Conservation (phyloP, 2,888 invertebrate genomes). For the Apodemia mormo region DNA sequence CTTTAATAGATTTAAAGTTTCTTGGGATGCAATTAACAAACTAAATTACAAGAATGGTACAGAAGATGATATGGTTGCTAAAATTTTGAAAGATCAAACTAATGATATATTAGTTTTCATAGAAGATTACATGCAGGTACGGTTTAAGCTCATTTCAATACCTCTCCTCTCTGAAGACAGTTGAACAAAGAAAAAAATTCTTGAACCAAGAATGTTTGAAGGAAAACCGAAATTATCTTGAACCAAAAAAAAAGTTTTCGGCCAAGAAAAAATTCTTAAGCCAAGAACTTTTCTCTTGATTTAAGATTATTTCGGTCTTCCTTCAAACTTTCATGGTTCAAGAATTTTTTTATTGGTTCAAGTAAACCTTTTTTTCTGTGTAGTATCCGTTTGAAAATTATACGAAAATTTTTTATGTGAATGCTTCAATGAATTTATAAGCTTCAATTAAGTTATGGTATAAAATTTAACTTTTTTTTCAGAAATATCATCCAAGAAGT, state of each 20-base stretch:
- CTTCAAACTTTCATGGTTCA: neutral
- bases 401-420: neutral
- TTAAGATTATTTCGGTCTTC: too few species aligned
- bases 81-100: too few species aligned
- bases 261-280: too few species aligned
- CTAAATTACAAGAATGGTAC: too few species aligned
- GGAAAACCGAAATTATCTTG: too few species aligned
- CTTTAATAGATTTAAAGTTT: too few species aligned
- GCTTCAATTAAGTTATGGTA: neutral
- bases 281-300: too few species aligned
- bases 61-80: too few species aligned
- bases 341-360: neutral
- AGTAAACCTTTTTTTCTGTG: too few species aligned
- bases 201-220: too few species aligned
- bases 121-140: neutral
- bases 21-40: too few species aligned
- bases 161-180: neutral
- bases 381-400: neutral
- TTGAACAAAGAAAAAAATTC: neutral
- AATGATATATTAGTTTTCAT: neutral
- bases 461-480: neutral
- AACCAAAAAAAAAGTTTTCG: too few species aligned
- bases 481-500: neutral
- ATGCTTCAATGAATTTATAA: neutral
- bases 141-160: neutral